Conservation (phyloP, 1,140 invertebrate species). For the Melanaphis sacchari region DNA sequence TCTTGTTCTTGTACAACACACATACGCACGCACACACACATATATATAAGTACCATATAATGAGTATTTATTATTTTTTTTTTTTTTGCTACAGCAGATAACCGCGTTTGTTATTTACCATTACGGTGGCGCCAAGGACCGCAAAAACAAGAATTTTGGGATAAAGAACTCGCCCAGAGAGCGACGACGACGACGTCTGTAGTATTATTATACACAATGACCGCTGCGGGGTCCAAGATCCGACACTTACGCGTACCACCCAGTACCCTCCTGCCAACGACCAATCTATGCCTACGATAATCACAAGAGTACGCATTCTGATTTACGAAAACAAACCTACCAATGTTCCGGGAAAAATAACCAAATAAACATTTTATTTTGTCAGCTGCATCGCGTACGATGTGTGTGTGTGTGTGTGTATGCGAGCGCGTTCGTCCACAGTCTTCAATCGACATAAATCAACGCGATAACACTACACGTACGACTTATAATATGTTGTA, state of each 20-base stretch:
- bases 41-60: background rate
- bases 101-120: slow-evolving; percentile 29
- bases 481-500: background rate
- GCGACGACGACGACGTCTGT: background rate
- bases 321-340: slow-evolving; percentile 45
- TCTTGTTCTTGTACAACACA: slow-evolving; percentile 15
- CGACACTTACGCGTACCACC: background rate
- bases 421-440: background rate
- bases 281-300: background rate
- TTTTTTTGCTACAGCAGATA: background rate
- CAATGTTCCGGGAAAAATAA: background rate
- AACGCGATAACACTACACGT: background rate
- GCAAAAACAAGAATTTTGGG: slow-evolving; percentile 36
- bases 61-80: slow-evolving; percentile 20
- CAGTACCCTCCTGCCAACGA: background rate
- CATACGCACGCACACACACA: too few relatives aligned
- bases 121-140: slow-evolving; percentile 35
- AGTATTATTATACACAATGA: background rate
- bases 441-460: slow-evolving; percentile 1
- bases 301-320: background rate
- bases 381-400: background rate
- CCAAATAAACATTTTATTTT: slow-evolving; percentile 39
- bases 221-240: background rate
- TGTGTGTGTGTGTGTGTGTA: background rate
- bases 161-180: slow-evolving; percentile 28